Conservation (phyloP, 2,888 invertebrate genomes). For the Cepaea hortensis region DNA sequence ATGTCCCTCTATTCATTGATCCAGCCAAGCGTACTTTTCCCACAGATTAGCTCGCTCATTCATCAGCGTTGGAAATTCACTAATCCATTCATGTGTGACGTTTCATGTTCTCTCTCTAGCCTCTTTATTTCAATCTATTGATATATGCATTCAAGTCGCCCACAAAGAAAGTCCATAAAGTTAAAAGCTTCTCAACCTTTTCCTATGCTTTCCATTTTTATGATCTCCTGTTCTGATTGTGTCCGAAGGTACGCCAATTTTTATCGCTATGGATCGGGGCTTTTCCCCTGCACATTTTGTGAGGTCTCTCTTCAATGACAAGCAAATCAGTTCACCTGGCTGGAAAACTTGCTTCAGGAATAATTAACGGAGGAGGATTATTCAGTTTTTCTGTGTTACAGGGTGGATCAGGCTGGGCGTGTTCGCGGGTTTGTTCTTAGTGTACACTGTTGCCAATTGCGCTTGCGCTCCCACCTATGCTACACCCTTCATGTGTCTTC, state of each 20-base stretch:
- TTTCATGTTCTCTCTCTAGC: background rate
- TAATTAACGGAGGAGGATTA: too few relatives aligned
- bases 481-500: too few relatives aligned
- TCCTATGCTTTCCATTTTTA: background rate
- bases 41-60: conserved; percentile 10
- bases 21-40: conserved; percentile 1
- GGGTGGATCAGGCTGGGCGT: too few relatives aligned
- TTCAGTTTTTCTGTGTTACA: background rate
- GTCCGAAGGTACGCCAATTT: conserved; percentile 7
- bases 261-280: conserved; percentile 13
- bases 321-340: background rate
- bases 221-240: conserved; percentile 17
- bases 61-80: background rate
- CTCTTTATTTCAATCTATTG: background rate
- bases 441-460: too few relatives aligned
- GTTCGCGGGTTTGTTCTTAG: too few relatives aligned
- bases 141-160: conserved; percentile 3
- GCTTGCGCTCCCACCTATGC: too few relatives aligned
- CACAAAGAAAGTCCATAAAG: conserved; percentile 36
- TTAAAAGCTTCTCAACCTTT: conserved; percentile 9
- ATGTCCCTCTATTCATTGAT: background rate
- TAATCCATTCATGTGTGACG: conserved; percentile 1
- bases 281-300: background rate
- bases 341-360: background rate
- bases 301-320: conserved; percentile 15